Evolutionary conservation across 2,888 invertebrate genomes (phyloP), one percentile per base, ranked within the genome.

Genomic region (Azorinus chamasolen): DNA sequence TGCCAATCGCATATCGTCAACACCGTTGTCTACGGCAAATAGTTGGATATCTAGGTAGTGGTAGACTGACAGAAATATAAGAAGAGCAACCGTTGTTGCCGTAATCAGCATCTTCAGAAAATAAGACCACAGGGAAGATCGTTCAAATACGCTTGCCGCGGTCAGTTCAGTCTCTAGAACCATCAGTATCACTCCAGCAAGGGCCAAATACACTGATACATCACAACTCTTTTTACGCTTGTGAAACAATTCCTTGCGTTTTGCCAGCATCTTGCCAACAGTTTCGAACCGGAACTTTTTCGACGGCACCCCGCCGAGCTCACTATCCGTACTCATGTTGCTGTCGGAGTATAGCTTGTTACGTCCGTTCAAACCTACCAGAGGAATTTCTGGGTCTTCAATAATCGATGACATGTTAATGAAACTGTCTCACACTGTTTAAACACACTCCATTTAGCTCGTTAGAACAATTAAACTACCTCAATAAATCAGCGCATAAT

Each of bases 1-100:
- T 2, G 92, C 91, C 37, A 93, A 87, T n/a, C 89, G 72, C 89
- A 92, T 90, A 75, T 92, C 91, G 53, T 92, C 91, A 59, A 92
- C 88, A 14, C 90, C 88, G 65, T 92, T 93, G 80, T 92, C 91
- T 16, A 92, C 89, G 74, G 91, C 90, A 74, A 88, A 92, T 12
- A 93, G 71, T 73, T 89, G 86, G 10, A 92, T 85, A 75, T 92
- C 92, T 10, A 90, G 61, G 41, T 83, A 84, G 74, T 93, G 92
- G 76, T 92, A 93, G 75, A 91, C 88, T 45, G 84, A 78, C n/a
- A 92, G 83, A 55, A 90, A 89, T 27, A 89, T 88, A 16, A 92
- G 80, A 20, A 92, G 85, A 6, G 88, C 86, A 2, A 89, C 85
- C 0, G 92, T 92, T 20, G 90, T 87, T 1, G 89, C 83, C n/a